A percentile compares a stretch with the other conserved stretches of the same genome.
phyloP scores from a whole-genome alignment of 2,888 invertebrate species.

The Rutpela maculata region DNA sequence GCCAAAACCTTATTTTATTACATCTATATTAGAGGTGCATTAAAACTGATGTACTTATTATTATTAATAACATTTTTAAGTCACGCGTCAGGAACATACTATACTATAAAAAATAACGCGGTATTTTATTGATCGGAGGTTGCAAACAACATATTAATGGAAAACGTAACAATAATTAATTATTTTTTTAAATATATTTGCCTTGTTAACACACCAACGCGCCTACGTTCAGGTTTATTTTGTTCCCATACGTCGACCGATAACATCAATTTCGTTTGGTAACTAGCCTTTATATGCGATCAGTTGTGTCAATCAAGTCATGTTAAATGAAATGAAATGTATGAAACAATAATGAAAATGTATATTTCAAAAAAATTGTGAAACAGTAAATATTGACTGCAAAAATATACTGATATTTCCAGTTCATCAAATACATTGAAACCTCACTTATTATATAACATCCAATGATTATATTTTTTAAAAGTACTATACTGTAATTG shows the following conservation, averaged over 20 bases:
- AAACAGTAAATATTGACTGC: not conserved
- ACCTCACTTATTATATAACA: too few species aligned
- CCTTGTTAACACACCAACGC: not conserved
- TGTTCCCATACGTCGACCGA: not conserved
- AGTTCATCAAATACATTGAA: not conserved
- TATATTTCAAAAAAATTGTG: not conserved
- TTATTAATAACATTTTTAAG: too few species aligned
- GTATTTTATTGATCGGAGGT: not conserved
- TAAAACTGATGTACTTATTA: too few species aligned
- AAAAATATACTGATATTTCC: not conserved
- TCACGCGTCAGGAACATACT: too few species aligned
- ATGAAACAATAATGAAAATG: not conserved
- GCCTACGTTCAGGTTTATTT: not conserved
- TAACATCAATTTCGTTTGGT: not conserved
- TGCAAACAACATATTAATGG: not conserved
- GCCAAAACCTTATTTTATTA: too few species aligned
- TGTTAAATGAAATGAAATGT: constrained; percentile 1
- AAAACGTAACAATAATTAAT: not conserved
- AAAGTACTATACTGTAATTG: too few species aligned
- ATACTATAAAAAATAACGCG: too few species aligned
- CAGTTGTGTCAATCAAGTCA: not conserved
- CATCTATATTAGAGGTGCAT: too few species aligned
- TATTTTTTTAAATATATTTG: not conserved
- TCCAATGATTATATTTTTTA: too few species aligned
- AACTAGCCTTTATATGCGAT: not conserved